Evolutionary conservation across 2,888 invertebrate species (phyloP), one percentile per base, ranked within the genome.

Genomic region (Plutella xylostella): DNA sequence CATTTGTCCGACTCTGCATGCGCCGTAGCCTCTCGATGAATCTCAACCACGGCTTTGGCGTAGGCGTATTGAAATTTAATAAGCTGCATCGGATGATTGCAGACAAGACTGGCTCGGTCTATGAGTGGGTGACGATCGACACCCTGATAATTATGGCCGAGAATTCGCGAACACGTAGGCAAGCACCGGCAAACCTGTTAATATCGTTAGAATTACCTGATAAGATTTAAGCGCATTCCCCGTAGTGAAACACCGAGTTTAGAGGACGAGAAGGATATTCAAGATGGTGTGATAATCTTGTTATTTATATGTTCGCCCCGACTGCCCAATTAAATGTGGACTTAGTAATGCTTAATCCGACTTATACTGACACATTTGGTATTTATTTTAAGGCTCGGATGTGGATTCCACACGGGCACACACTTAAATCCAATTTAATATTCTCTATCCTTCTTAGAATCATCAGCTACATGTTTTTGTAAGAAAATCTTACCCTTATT

Each of bases 231-330:
- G n/a, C n/a, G n/a, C n/a, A n/a, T n/a, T n/a, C n/a, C n/a, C n/a
- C n/a, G n/a, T n/a, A n/a, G n/a, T n/a, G n/a, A n/a, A n/a, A n/a
- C n/a, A n/a, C n/a, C n/a, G n/a, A n/a, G n/a, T n/a, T n/a, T n/a
- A n/a, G n/a, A n/a, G n/a, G n/a, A n/a, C 7, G 28, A 4, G 28
- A n/a, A 63, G 60, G 58, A 55, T 62, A 39, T n/a, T 17, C 17
- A 42, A 67, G 75, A 78, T 78, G 65, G 61, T 60, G 55, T 57
- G 73, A 76, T 80, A 76, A 79, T 76, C 72, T 69, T 56, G 62
- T 72, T 72, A 75, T 80, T 78, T 79, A 76, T 76, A 68, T 66
- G 61, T 67, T 67, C 65, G 47, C 35, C 60, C 59, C 56, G 51
- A 60, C 56, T 53, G 58, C 58, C 63, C 72, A 72, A 77, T 77